These are phyloP conservation scores for Orientallactaga sibirica DNA, from an alignment of 2,797 vertebrate species.

Conservation along the genomic window DNA sequence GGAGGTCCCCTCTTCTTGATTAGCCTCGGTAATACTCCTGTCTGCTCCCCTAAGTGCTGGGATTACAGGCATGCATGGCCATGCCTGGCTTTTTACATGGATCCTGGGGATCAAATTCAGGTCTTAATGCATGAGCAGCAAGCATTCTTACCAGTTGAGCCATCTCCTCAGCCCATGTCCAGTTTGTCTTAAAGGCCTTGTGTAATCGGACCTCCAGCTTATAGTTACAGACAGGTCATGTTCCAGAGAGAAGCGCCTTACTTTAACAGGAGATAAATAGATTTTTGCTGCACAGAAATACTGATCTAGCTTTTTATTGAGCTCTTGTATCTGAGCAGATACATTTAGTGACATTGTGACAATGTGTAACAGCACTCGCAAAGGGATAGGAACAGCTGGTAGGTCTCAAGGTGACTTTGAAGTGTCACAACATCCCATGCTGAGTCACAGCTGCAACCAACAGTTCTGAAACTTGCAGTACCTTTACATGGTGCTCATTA, in stretches of 20 bases:
- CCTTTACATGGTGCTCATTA: conserved; percentile 41
- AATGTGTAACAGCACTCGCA: conserved; percentile 35
- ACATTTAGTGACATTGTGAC: conserved; percentile 30
- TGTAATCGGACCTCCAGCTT: background rate
- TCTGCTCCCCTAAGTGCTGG: no score
- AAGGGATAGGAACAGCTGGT: background rate
- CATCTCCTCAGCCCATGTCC: background rate
- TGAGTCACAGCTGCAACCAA: background rate
- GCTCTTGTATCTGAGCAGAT: conserved; percentile 38
- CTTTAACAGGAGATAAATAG: conserved; percentile 46
- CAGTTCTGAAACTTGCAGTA: background rate
- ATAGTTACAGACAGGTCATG: background rate
- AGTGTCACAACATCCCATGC: background rate
- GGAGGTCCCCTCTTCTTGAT: no score
- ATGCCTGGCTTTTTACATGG: no score
- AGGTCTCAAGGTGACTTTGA: background rate
- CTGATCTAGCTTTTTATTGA: conserved; percentile 41
- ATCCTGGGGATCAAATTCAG: no score
- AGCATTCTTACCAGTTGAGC: background rate
- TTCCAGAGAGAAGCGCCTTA: conserved; percentile 31
- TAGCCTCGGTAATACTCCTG: no score
- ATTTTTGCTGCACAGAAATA: conserved; percentile 44
- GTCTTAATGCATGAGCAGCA: background rate
- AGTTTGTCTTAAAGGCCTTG: conserved; percentile 1
- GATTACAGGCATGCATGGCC: no score